Conservation (phyloP, 92 coral and sea anemone genomes). For the Bergia sp. region DNA sequence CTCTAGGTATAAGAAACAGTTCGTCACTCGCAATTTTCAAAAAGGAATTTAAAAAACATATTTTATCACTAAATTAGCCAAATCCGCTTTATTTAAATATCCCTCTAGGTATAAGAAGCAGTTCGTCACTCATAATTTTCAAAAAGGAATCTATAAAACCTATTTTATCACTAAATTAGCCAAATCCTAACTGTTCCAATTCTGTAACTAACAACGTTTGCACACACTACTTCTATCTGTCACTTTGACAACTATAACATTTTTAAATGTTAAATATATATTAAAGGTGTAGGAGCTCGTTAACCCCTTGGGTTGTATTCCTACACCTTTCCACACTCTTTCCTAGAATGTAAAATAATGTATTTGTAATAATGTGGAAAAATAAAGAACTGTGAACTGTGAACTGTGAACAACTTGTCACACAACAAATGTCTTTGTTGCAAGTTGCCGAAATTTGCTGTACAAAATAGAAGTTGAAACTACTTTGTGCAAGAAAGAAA, state of each 20-base stretch:
- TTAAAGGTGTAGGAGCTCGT: constrained; percentile 31
- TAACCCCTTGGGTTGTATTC: too few relatives aligned
- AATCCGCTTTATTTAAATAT: constrained; percentile 22
- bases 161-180: constrained; percentile 11
- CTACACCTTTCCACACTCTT: constrained; percentile 5
- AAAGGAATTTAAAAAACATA: too few relatives aligned
- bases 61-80: constrained; percentile 8
- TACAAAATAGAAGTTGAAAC: too few relatives aligned
- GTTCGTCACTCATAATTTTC: too few relatives aligned
- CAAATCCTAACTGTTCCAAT: constrained; percentile 20
- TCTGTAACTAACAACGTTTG: background rate
- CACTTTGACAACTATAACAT: constrained; percentile 23
- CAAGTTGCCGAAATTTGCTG: too few relatives aligned
- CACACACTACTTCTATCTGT: constrained; percentile 19
- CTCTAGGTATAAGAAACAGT: too few relatives aligned
- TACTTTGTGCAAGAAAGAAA: too few relatives aligned
- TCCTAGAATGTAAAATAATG: constrained; percentile 1
- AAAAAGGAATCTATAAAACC: background rate
- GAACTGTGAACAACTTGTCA: too few relatives aligned
- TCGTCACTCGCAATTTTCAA: too few relatives aligned
- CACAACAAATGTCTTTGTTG: too few relatives aligned
- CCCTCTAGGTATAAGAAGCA: too few relatives aligned
- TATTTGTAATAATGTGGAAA: constrained; percentile 2
- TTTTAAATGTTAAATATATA: constrained; percentile 3
- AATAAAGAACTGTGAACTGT: constrained; percentile 9